Evolutionary conservation across 2,113 vertebrate species (phyloP).

Genomic region (Mohoua ochrocephala): DNA sequence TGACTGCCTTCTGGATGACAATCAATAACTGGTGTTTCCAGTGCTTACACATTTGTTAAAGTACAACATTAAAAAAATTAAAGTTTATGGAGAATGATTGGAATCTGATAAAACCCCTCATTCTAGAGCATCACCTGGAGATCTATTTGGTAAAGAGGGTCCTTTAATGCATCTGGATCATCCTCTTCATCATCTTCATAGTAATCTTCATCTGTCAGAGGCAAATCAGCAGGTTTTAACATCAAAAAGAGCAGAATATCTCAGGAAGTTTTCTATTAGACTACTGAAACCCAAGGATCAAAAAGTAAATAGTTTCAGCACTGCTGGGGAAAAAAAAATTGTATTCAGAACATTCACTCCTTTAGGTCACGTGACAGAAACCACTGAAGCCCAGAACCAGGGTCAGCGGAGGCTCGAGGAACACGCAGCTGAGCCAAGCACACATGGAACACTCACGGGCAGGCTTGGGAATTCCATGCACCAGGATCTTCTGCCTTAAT

Average conservation of each 20-base stretch:
- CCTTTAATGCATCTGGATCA: conserved; percentile 94
- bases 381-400: neutral
- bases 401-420: neutral
- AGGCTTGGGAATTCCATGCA: neutral
- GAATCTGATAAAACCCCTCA: neutral
- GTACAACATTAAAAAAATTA: neutral
- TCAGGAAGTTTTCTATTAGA: neutral
- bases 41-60: neutral
- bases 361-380: neutral
- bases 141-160: conserved; percentile 95
- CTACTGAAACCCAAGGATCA: neutral
- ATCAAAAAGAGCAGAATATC: neutral
- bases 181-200: conserved; percentile 98
- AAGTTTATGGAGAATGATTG: neutral
- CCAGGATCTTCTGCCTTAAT: neutral
- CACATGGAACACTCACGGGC: fast-evolving
- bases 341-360: neutral
- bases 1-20: neutral
- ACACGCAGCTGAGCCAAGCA: neutral
- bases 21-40: neutral
- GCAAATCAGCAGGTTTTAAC: conserved; percentile 15
- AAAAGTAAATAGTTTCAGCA: neutral
- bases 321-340: neutral
- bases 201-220: conserved; percentile 89
- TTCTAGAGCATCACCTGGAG: conserved; percentile 78